Evolutionary conservation across 2,888 invertebrate genomes (phyloP).

Genomic region (Tanypteryx hageni): DNA sequence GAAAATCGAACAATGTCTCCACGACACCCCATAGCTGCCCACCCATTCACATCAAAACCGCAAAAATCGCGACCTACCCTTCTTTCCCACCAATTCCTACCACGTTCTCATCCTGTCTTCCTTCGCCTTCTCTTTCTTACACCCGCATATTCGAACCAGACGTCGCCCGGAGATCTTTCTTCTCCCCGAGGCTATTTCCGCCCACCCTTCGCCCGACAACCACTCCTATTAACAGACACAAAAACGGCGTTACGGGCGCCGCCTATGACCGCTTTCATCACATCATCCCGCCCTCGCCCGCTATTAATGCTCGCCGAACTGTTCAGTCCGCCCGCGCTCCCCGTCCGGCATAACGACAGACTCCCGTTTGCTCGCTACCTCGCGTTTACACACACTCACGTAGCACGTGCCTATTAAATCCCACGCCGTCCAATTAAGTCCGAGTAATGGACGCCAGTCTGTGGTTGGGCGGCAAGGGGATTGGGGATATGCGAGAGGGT

Average conservation of each 20-base stretch:
- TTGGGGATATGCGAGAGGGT: background rate
- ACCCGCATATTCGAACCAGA: background rate
- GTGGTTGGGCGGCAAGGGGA: background rate
- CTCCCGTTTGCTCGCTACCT: background rate
- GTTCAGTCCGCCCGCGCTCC: background rate
- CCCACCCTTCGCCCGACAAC: background rate
- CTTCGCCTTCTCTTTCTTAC: too few relatives aligned
- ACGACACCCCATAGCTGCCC: too few relatives aligned
- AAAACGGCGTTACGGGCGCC: background rate
- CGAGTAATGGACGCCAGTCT: background rate
- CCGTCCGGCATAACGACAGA: background rate
- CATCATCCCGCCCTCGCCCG: background rate
- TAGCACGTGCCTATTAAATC: conserved; percentile 31
- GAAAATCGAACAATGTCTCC: too few relatives aligned
- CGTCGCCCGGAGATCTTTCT: conserved; percentile 3
- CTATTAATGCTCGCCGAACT: background rate
- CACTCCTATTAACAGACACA: background rate
- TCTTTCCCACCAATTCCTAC: too few relatives aligned
- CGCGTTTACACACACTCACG: background rate
- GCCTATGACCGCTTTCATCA: background rate
- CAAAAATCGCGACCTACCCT: too few relatives aligned
- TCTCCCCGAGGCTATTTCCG: background rate
- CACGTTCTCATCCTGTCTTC: too few relatives aligned
- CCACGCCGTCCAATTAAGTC: conserved; percentile 39
- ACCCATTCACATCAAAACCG: too few relatives aligned